Conservation (phyloP, 2,113 vertebrate genomes). For the Menura novaehollandiae region DNA sequence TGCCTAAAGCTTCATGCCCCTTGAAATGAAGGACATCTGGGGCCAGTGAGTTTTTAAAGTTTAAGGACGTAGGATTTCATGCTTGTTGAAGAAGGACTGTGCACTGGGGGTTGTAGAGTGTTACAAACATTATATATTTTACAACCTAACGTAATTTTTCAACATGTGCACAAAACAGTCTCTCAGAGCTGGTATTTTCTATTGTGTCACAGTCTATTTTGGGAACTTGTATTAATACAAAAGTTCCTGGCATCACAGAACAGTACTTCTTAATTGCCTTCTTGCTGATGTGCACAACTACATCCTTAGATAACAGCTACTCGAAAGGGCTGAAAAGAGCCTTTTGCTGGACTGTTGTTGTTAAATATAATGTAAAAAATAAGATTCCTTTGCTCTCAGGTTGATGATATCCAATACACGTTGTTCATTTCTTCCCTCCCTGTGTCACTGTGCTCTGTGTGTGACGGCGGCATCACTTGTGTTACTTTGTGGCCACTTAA, state of each 20-base stretch:
- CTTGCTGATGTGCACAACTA: neutral
- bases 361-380: neutral
- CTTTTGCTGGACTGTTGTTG: neutral
- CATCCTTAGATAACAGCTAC: neutral
- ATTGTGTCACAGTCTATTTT: slow-evolving; percentile 30
- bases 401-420: neutral
- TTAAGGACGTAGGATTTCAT: neutral
- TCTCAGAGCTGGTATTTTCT: slow-evolving; percentile 17
- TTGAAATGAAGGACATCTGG: neutral
- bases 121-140: neutral
- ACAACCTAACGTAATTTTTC: neutral
- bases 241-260: neutral
- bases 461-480: neutral
- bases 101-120: neutral
- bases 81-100: neutral
- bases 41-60: neutral
- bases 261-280: neutral
- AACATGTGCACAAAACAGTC: neutral
- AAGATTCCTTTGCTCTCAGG: neutral
- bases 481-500: neutral
- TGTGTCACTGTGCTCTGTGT: accelerated
- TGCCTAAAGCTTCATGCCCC: neutral
- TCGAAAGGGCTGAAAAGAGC: neutral
- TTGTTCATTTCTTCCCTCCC: neutral
- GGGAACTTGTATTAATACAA: neutral